A percentile compares a stretch with the other conserved stretches of the same genome.
Evolutionary conservation across 2,888 invertebrate species (phyloP).

Genomic region (Nomada flava): DNA sequence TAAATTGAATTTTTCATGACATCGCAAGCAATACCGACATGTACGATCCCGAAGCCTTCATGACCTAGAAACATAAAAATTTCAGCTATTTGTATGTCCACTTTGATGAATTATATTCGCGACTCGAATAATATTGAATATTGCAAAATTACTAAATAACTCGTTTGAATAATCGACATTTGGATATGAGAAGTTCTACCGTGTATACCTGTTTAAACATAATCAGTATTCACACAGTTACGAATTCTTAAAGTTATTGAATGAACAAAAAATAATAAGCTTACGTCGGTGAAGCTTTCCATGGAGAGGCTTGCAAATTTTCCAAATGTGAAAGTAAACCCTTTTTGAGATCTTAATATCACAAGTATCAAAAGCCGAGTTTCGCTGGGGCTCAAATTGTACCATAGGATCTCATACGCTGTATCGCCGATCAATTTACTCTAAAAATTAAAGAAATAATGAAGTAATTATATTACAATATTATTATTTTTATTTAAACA

Average conservation of each 20-base stretch:
- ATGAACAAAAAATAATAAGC: not conserved
- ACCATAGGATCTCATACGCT: slow-evolving; percentile 67
- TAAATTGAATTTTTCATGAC: slow-evolving; percentile 11
- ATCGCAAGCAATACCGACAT: slow-evolving; percentile 52
- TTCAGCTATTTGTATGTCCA: not conserved
- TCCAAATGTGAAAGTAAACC: slow-evolving; percentile 60
- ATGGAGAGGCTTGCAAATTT: slow-evolving; percentile 64
- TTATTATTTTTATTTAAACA: not conserved
- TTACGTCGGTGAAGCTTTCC: slow-evolving; percentile 59
- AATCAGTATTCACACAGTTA: no score
- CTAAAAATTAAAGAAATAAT: slow-evolving; percentile 43
- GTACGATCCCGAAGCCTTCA: slow-evolving; percentile 59
- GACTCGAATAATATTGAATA: not conserved
- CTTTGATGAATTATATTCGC: not conserved
- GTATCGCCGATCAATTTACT: slow-evolving; percentile 51
- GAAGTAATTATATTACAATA: no score
- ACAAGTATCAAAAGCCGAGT: slow-evolving; percentile 52
- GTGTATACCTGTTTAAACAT: not conserved
- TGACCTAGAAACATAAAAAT: slow-evolving; percentile 40
- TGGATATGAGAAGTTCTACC: no score
- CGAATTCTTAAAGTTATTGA: not conserved
- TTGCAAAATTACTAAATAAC: no score
- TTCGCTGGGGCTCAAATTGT: slow-evolving; percentile 49
- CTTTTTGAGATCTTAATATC: slow-evolving; percentile 61
- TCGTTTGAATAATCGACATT: no score